Percentiles rank a stretch among this genome's conserved stretches.
Conservation (phyloP, 2,888 invertebrate genomes). For the Epinotia nisella region DNA sequence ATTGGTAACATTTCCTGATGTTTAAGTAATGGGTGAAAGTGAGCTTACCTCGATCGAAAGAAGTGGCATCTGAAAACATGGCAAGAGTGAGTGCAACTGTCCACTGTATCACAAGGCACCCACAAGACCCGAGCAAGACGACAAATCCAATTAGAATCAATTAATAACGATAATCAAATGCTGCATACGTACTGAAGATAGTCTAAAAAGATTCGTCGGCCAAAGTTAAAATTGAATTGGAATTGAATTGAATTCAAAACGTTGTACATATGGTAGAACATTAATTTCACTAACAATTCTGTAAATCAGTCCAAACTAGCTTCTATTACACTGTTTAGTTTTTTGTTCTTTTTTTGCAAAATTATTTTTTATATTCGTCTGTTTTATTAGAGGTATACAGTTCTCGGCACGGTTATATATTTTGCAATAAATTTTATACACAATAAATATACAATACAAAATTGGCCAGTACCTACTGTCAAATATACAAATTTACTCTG, state of each 20-base stretch:
- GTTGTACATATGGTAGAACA: too few species aligned
- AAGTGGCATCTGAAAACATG: conserved; percentile 79
- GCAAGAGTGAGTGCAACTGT: conserved; percentile 64
- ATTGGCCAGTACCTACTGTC: not conserved
- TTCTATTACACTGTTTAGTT: too few species aligned
- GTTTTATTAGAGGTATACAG: too few species aligned
- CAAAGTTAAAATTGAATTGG: not conserved
- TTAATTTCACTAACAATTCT: too few species aligned
- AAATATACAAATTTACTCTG: not conserved
- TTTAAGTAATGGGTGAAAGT: conserved; percentile 61
- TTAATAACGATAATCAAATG: not conserved
- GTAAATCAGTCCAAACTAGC: too few species aligned
- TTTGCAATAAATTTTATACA: too few species aligned
- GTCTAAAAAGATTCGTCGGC: not conserved
- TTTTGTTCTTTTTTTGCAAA: too few species aligned
- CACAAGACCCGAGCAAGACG: conserved; percentile 2
- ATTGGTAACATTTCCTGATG: conserved; percentile 77
- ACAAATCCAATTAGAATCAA: not conserved
- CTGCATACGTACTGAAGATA: too few species aligned
- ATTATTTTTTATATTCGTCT: too few species aligned
- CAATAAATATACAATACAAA: not conserved
- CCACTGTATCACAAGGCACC: conserved; percentile 47
- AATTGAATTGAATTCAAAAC: too few species aligned
- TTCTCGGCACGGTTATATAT: too few species aligned
- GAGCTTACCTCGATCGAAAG: conserved; percentile 79